Conservation (phyloP, 2,888 invertebrate species). For the Stegophylla sp. region DNA sequence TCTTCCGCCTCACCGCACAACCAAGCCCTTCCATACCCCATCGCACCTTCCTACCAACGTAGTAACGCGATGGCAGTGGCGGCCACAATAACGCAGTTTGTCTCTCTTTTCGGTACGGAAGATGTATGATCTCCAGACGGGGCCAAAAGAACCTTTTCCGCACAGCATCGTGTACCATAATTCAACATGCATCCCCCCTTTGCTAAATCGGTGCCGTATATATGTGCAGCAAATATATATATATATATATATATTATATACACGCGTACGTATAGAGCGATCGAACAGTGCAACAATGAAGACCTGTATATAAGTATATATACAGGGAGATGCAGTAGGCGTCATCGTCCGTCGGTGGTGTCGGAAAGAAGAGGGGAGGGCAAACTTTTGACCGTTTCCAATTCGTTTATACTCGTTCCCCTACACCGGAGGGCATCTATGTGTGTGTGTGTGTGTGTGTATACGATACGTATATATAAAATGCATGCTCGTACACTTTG, state of each 20-base stretch:
- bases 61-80: no score
- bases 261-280: neutral
- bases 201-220: neutral
- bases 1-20: no score
- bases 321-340: neutral
- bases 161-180: slow-evolving; percentile 15
- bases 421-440: neutral
- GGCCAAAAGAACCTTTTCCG: slow-evolving; percentile 14
- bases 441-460: neutral
- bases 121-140: slow-evolving; percentile 49
- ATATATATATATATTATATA: neutral
- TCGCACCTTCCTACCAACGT: no score
- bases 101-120: slow-evolving; percentile 33
- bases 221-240: neutral
- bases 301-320: no score
- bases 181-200: slow-evolving; percentile 17
- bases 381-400: slow-evolving; percentile 55
- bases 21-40: no score
- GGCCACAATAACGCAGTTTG: neutral
- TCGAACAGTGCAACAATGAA: no score
- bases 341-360: neutral
- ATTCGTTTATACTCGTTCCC: slow-evolving; percentile 41
- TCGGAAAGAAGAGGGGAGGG: neutral
- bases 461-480: no score
- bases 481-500: neutral